Evolutionary conservation across 2,113 vertebrate genomes (phyloP).

Genomic region (Ciconia maguari): DNA sequence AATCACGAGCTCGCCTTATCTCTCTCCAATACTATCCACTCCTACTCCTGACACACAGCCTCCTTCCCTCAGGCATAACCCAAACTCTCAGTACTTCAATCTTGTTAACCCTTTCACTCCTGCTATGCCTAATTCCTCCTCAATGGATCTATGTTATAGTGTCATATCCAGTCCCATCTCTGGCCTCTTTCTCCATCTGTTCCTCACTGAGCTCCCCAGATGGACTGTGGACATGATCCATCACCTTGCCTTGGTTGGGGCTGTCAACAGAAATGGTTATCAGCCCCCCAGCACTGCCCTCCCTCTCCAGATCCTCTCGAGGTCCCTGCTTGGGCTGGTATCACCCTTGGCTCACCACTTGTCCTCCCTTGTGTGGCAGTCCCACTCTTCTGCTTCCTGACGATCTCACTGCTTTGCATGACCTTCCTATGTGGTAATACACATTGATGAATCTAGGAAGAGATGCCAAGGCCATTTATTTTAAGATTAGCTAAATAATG

Average conservation of each 20-base stretch:
- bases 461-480: background rate
- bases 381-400: background rate
- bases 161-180: background rate
- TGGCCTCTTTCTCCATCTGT: background rate
- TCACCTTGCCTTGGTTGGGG: background rate
- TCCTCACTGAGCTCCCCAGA: background rate
- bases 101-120: no score
- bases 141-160: background rate
- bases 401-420: accelerated
- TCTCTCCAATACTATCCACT: no score
- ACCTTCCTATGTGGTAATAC: background rate
- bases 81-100: no score
- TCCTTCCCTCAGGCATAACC: no score
- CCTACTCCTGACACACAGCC: no score
- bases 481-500: background rate
- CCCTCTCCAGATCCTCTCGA: background rate
- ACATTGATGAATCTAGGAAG: background rate
- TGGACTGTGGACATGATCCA: background rate
- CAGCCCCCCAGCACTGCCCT: accelerated
- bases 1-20: no score
- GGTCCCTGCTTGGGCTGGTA: accelerated
- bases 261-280: background rate
- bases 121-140: no score
- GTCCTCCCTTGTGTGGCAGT: background rate
- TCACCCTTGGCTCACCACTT: background rate